Evolutionary conservation across 2,888 invertebrate species (phyloP).

Genomic region (Acanthopleura granulata): DNA sequence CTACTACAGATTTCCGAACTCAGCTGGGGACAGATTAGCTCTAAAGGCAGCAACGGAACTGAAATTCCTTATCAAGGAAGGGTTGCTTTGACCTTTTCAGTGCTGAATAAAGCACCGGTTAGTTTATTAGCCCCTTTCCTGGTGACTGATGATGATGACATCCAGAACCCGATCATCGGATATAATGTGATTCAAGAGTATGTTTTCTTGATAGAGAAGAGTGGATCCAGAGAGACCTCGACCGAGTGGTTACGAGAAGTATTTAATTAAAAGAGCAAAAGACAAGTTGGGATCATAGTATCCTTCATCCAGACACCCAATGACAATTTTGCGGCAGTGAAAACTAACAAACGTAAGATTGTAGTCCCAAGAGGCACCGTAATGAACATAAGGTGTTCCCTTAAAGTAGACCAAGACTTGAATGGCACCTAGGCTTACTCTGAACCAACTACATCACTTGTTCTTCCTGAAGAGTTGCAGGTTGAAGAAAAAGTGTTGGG

Average conservation of each 20-base stretch:
- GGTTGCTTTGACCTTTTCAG: constrained; percentile 1
- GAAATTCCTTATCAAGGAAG: constrained; percentile 18
- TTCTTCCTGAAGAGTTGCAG: background rate
- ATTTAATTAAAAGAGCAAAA: background rate
- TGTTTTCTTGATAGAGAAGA: constrained; percentile 14
- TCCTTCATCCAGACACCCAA: background rate
- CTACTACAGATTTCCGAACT: constrained; percentile 17
- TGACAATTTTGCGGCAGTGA: background rate
- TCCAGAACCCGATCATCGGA: constrained; percentile 22
- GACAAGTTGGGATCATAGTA: background rate
- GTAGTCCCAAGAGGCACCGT: background rate
- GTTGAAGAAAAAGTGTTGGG: background rate
- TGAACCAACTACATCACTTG: constrained; percentile 12
- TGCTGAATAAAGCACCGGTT: background rate
- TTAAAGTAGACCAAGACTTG: background rate
- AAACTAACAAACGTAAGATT: background rate
- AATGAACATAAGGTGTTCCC: background rate
- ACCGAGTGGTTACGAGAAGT: background rate
- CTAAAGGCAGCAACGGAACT: constrained; percentile 17
- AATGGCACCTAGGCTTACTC: background rate
- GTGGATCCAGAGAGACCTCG: background rate
- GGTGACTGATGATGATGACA: background rate
- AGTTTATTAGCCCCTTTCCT: constrained; percentile 14
- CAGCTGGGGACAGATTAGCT: constrained; percentile 1
- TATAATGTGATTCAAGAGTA: constrained; percentile 22